These are phyloP conservation scores for Chromobotia macracanthus DNA, from an alignment of 2,797 vertebrate species.

Conservation along the genomic window DNA sequence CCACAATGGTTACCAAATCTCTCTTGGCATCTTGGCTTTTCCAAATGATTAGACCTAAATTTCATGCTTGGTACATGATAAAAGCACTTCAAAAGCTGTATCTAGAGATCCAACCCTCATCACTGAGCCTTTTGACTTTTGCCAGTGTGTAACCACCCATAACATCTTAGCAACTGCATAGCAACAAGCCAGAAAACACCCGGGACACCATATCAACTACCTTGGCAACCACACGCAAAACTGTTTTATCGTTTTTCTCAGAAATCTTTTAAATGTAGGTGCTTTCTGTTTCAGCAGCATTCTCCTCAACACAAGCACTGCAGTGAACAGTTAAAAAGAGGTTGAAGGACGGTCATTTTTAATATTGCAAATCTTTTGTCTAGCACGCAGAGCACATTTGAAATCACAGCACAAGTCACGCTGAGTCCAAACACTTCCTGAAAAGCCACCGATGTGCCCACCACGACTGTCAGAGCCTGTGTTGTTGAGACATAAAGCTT, in stretches of 20 bases:
- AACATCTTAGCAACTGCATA: not conserved
- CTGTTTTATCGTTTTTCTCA: not conserved
- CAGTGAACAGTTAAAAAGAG: conserved; percentile 1
- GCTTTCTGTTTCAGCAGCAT: not conserved
- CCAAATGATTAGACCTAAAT: not conserved
- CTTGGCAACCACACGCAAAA: not conserved
- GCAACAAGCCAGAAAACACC: not conserved
- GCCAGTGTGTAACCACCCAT: not conserved
- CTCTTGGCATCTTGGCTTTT: too few species aligned
- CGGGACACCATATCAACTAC: not conserved
- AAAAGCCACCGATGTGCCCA: not conserved
- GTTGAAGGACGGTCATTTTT: not conserved
- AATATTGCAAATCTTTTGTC: not conserved
- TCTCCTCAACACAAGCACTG: not conserved
- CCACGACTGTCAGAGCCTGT: conserved; percentile 10
- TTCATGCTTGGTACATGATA: not conserved
- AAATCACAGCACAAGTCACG: conserved; percentile 11
- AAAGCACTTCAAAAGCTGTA: not conserved
- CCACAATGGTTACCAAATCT: too few species aligned
- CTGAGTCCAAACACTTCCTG: conserved; percentile 7
- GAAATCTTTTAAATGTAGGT: too few species aligned
- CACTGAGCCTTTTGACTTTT: not conserved
- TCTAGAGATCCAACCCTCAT: not conserved
- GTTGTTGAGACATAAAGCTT: conserved; percentile 37
- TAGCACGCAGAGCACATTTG: not conserved